Percentiles rank a stretch among this genome's conserved stretches.
These are phyloP conservation scores for Chironex yamaguchii DNA, from an alignment of 30 jellyfish, hydroid and myxozoan genomes.

Conservation along the genomic window DNA sequence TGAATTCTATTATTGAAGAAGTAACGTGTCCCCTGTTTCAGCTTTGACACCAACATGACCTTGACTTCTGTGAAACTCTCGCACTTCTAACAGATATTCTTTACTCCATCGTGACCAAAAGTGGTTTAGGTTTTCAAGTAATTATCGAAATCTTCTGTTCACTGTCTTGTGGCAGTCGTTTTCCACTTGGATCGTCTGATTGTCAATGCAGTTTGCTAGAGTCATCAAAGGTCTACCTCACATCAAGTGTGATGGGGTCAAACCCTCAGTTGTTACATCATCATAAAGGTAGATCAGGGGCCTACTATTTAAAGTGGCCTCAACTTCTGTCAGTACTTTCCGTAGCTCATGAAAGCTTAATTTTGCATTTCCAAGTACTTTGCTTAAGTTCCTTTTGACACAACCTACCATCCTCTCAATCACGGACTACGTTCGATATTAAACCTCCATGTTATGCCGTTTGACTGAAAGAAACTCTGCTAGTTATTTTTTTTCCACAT, in stretches of 20 bases:
- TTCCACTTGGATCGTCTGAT: not conserved
- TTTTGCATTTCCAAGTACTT: conserved; percentile 34
- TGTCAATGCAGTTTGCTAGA: conserved; percentile 13
- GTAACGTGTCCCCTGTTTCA: conserved; percentile 19
- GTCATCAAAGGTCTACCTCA: conserved; percentile 4
- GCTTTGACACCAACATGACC: too few species aligned
- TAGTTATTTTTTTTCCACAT: too few species aligned
- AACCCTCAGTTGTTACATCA: not conserved
- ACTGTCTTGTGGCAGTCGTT: not conserved
- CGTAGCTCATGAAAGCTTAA: conserved; percentile 22
- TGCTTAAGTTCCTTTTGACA: conserved; percentile 23
- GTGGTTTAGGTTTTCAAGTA: not conserved
- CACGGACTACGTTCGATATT: conserved; percentile 38
- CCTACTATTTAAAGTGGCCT: conserved; percentile 14
- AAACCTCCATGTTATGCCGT: conserved; percentile 22
- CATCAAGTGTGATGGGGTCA: conserved; percentile 43
- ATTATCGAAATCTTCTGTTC: conserved; percentile 2
- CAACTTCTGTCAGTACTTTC: conserved; percentile 22
- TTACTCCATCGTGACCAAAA: conserved; percentile 36
- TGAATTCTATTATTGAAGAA: not conserved
- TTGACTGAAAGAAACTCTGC: not conserved
- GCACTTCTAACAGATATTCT: conserved; percentile 36
- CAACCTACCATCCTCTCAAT: conserved; percentile 57
- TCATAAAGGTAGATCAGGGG: conserved; percentile 36
- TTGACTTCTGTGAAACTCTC: conserved; percentile 20